These are phyloP conservation scores for Tympanoctomys barrerae DNA, from an alignment of 2,797 vertebrate species.

Conservation along the genomic window DNA sequence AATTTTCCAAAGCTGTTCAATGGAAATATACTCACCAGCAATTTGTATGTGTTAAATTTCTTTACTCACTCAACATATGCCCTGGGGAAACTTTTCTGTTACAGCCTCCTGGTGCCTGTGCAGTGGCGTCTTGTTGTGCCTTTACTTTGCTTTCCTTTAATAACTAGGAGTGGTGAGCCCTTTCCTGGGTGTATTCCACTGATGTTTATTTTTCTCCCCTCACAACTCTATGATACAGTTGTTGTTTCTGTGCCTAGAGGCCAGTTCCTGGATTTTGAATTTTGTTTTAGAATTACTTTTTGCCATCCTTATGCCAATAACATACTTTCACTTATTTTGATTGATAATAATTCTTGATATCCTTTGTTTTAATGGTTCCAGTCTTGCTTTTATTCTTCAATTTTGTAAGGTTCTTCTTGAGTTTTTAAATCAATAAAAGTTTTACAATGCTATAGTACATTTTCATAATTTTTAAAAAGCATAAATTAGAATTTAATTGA, in stretches of 20 bases:
- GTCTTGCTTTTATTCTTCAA: slow-evolving; percentile 3
- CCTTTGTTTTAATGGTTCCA: neutral
- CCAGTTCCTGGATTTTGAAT: neutral
- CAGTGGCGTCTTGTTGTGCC: neutral
- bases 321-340: neutral
- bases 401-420: neutral
- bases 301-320: neutral
- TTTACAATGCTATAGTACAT: slow-evolving; percentile 5
- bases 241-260: neutral
- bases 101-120: no score
- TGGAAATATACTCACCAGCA: neutral
- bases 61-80: neutral
- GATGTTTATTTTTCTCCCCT: neutral
- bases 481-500: neutral
- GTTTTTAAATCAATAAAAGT: neutral
- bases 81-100: neutral
- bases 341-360: neutral
- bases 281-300: slow-evolving; percentile 17
- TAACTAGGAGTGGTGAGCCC: neutral
- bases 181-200: neutral
- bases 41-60: neutral
- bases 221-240: neutral
- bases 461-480: slow-evolving; percentile 21
- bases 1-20: neutral
- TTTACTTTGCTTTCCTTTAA: neutral